A percentile compares a stretch with the other conserved stretches of the same genome.
phyloP scores from a whole-genome alignment of 37 sponge, comb jelly and placozoan species.

The Aphrocallistes beatrix region DNA sequence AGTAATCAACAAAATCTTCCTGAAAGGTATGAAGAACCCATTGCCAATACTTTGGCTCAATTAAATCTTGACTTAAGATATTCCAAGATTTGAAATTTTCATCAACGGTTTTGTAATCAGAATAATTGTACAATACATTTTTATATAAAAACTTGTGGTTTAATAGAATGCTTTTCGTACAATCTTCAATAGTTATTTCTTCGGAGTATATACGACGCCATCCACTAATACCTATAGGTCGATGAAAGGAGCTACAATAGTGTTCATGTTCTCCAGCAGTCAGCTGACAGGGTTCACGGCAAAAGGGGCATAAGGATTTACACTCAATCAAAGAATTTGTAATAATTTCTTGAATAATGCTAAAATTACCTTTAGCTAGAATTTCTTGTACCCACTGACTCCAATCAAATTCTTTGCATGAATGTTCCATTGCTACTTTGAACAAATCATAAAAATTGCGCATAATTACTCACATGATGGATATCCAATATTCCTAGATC shows the following conservation, averaged over 20 bases:
- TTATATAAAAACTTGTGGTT: not conserved
- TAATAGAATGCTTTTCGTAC: not conserved
- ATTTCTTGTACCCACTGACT: not conserved
- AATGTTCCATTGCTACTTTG: not conserved
- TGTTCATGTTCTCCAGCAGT: conserved; percentile 4
- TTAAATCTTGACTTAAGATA: not conserved
- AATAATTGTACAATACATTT: not conserved
- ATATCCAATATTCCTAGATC: not conserved
- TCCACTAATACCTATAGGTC: not conserved
- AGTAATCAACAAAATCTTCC: not conserved
- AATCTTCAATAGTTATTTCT: not conserved
- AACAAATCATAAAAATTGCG: not conserved
- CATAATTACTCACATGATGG: not conserved
- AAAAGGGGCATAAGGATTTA: not conserved
- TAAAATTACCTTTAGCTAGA: not conserved
- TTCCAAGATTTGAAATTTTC: conserved; percentile 7
- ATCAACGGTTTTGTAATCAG: not conserved
- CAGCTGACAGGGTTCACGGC: not conserved
- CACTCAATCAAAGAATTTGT: not conserved
- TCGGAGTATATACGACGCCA: not conserved
- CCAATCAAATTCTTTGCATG: not conserved
- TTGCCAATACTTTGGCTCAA: not conserved
- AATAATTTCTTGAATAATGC: not conserved
- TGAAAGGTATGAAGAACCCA: not conserved
- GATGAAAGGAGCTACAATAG: not conserved